These are phyloP conservation scores for Panagrolaimus sp. DNA, from an alignment of 1,140 invertebrate genomes.

Conservation along the genomic window DNA sequence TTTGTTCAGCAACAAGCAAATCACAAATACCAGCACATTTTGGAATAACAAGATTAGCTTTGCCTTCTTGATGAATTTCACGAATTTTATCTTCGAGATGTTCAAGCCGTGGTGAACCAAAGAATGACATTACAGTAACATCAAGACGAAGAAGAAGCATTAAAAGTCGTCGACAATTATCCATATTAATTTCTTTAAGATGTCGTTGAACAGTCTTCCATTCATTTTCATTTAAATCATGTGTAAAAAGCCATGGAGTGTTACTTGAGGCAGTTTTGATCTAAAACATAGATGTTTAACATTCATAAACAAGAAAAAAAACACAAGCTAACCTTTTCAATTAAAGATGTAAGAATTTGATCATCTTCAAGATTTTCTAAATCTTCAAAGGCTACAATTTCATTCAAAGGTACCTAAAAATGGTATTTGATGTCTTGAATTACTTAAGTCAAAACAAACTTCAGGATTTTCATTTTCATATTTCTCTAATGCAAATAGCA, in stretches of 20 bases:
- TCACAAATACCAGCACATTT: not conserved
- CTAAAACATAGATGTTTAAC: too few species aligned
- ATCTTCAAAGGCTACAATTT: not conserved
- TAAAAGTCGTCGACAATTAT: not conserved
- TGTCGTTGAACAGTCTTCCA: not conserved
- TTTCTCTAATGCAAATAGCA: not conserved
- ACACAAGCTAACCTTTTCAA: too few species aligned
- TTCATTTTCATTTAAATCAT: not conserved
- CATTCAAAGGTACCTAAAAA: not conserved
- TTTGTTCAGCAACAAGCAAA: not conserved
- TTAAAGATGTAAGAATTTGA: not conserved
- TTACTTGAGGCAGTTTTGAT: not conserved
- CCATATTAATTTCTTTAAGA: not conserved
- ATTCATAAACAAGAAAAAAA: too few species aligned
- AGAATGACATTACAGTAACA: constrained; percentile 2
- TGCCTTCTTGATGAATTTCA: not conserved
- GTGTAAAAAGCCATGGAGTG: not conserved
- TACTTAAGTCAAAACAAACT: not conserved
- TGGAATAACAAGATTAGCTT: not conserved
- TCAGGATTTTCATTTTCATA: not conserved
- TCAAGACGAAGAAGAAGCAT: not conserved
- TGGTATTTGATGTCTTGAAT: not conserved
- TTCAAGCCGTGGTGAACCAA: not conserved
- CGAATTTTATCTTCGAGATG: not conserved
- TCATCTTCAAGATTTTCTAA: not conserved